Percentiles rank a stretch among this genome's conserved stretches.
phyloP scores from a whole-genome alignment of 2,113 vertebrate species.

The Agelaius phoeniceus region DNA sequence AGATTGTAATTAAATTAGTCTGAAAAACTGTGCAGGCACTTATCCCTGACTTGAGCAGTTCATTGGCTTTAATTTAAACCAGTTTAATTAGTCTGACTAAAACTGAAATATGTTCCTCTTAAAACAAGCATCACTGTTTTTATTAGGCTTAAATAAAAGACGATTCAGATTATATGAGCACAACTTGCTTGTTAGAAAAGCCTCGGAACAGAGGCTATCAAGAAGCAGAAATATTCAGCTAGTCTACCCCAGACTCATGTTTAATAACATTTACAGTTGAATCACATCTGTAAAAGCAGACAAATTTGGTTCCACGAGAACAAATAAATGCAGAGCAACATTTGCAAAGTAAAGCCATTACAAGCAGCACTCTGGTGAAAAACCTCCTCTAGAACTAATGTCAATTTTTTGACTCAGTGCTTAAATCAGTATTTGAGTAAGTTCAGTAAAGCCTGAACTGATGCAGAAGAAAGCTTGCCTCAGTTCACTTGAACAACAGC shows the following conservation, averaged over 20 bases:
- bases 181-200: background rate
- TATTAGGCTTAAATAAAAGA: background rate
- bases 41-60: background rate
- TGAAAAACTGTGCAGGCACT: background rate
- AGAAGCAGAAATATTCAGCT: background rate
- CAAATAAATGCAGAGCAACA: background rate
- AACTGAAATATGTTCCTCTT: background rate
- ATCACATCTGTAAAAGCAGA: background rate
- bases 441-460: background rate
- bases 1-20: background rate
- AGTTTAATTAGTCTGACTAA: background rate
- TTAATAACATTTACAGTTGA: background rate
- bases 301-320: background rate
- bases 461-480: background rate
- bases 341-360: background rate
- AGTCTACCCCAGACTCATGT: background rate
- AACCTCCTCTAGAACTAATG: background rate
- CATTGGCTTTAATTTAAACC: background rate
- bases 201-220: background rate
- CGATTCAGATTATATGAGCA: background rate
- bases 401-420: background rate
- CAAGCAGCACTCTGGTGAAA: background rate
- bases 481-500: background rate
- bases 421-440: background rate
- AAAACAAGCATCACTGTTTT: background rate